Base-by-base conservation (phyloP, 2,797 vertebrate species). In the Eptatretus atami region DNA sequence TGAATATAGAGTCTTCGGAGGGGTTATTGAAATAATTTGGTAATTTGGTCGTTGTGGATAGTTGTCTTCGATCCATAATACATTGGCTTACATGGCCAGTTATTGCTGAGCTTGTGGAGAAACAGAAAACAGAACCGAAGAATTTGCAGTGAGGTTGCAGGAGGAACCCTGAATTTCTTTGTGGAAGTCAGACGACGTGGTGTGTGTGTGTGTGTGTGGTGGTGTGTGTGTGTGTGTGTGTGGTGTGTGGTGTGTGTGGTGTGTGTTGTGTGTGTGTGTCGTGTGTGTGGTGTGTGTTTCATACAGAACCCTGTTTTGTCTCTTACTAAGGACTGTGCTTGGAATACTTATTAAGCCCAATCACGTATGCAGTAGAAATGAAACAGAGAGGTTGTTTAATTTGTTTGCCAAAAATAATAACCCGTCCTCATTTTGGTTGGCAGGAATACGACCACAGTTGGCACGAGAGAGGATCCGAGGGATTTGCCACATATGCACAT, bases 401-500 rank as follows among this genome's bases (percentile, higher is more conserved):
- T 31, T 6, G 31, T 3, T 31, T 31, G 31, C 31, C 6, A 31
- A 31, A 31, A 31, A 31, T 31, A 31, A 31, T 31, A 3, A 31
- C n/a, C 0, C 25, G 57, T 44, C 57, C 65, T 25, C 63, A 52
- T 65, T 19, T 52, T 64, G n/a, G 52, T 60, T 15, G 63, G 1
- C 69, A 95, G 90, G 80, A n/a, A 87, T 96, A 70, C 86, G 88
- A 68, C 88, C 90, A 31, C 90, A 96, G 65, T 82, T 93, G 75
- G 78, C 84, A 53, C 95, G 93, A 70, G 90, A 96, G 78, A 92
- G 93, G 74, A 86, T 92, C n/a, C 15, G 88, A 96, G 69, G 88
- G 90, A 69, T n/a, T n/a, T 96, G 90, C 64, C 90, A 95, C 63
- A 80, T 93, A 71, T 96, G 90, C 53, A 96, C 88, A 1, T 77